Percentiles rank a stretch among this genome's conserved stretches.
Evolutionary conservation across 2,113 vertebrate species (phyloP).

Genomic region (Raja brachyura): DNA sequence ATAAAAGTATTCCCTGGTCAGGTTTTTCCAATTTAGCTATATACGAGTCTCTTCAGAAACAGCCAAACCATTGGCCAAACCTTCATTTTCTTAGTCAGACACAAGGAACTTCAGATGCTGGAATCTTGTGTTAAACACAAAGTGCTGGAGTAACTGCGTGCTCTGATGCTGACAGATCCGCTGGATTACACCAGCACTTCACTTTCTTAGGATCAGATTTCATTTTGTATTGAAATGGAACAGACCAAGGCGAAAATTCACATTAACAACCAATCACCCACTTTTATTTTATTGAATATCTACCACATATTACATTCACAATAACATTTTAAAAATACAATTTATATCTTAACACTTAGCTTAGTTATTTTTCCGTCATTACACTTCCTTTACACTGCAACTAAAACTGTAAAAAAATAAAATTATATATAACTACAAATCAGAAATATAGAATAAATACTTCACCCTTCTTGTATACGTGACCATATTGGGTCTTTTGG

Average conservation of each 20-base stretch:
- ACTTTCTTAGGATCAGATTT: not conserved
- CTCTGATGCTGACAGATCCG: too few species aligned
- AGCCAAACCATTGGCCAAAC: not conserved
- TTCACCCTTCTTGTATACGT: slow-evolving; percentile 74
- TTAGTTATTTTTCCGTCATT: not conserved
- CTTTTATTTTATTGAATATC: not conserved
- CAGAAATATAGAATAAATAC: slow-evolving; percentile 23
- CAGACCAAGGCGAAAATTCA: too few species aligned
- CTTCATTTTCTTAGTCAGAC: not conserved
- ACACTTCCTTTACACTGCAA: not conserved
- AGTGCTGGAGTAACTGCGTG: too few species aligned
- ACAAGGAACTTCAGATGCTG: too few species aligned
- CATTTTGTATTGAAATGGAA: not conserved
- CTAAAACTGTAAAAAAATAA: not conserved
- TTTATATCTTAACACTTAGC: not conserved
- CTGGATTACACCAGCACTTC: too few species aligned
- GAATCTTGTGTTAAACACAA: too few species aligned
- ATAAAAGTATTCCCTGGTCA: not conserved
- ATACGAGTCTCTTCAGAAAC: not conserved
- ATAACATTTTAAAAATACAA: not conserved
- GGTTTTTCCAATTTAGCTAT: slow-evolving; percentile 4
- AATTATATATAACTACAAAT: not conserved
- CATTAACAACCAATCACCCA: not conserved
- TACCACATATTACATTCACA: not conserved
- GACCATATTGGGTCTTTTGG: slow-evolving; percentile 82